Percentiles rank a stretch among this genome's conserved stretches.
Conservation (phyloP, 2,888 invertebrate genomes). For the Corbicula japonica region DNA sequence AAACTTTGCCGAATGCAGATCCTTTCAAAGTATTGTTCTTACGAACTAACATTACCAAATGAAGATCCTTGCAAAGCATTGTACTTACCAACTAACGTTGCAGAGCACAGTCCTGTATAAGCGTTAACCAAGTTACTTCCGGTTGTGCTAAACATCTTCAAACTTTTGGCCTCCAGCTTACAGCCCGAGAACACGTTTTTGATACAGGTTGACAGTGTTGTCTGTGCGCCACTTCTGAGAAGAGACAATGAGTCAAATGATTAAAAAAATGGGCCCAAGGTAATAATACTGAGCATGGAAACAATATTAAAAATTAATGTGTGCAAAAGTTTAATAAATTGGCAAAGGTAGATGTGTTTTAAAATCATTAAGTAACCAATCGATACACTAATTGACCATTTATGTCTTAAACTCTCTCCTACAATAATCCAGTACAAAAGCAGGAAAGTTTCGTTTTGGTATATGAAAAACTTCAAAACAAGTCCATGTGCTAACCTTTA, state of each 20-base stretch:
- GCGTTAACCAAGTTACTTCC: slow-evolving; percentile 54
- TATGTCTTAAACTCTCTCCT: not conserved
- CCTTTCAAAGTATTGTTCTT: too few relatives aligned
- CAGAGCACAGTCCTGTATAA: slow-evolving; percentile 43
- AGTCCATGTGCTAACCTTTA: too few relatives aligned
- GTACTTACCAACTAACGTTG: slow-evolving; percentile 48
- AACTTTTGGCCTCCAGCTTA: slow-evolving; percentile 49
- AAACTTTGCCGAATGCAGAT: too few relatives aligned
- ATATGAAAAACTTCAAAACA: too few relatives aligned
- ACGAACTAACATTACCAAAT: too few relatives aligned
- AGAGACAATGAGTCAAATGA: too few relatives aligned
- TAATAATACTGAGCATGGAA: not conserved
- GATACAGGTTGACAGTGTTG: slow-evolving; percentile 39
- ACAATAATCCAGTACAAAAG: not conserved
- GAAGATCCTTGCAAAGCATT: too few relatives aligned
- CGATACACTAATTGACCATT: not conserved
- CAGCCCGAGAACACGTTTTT: slow-evolving; percentile 41
- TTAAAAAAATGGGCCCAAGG: too few relatives aligned
- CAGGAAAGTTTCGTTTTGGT: too few relatives aligned
- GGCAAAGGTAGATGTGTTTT: too few relatives aligned
- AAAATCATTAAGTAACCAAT: not conserved
- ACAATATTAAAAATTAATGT: not conserved
- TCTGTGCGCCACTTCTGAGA: slow-evolving; percentile 25
- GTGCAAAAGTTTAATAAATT: not conserved
- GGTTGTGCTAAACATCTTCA: slow-evolving; percentile 47